phyloP scores from a whole-genome alignment of 2,797 vertebrate genomes.

The Schizopygopsis malacanthus region DNA sequence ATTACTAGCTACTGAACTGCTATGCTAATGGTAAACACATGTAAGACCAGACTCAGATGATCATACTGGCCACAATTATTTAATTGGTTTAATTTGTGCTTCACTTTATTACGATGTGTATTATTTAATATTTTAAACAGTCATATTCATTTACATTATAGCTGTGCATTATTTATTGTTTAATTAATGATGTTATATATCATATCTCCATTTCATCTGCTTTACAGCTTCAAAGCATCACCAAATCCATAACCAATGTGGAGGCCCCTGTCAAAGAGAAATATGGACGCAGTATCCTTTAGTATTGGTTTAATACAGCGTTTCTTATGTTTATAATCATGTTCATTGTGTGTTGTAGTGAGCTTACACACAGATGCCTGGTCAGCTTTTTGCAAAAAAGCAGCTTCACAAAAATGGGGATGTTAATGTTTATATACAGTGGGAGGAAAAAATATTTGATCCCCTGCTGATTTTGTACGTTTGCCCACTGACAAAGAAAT shows the following conservation, averaged over 20 bases:
- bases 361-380: background rate
- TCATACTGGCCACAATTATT: background rate
- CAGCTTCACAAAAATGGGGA: background rate
- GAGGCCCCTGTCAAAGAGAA: slow-evolving; percentile 94
- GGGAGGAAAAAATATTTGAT: too few species aligned
- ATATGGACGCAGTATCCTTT: slow-evolving; percentile 95
- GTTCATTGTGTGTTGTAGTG: background rate
- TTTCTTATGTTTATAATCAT: background rate
- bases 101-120: background rate
- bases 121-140: background rate
- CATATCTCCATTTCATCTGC: background rate
- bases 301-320: background rate
- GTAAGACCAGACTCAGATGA: background rate
- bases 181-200: slow-evolving; percentile 3
- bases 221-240: slow-evolving; percentile 89
- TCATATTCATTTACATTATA: background rate
- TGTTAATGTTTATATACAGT: too few species aligned
- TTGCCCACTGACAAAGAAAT: too few species aligned
- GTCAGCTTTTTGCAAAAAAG: background rate
- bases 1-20: background rate
- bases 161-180: background rate
- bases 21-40: background rate
- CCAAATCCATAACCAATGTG: slow-evolving; percentile 85
- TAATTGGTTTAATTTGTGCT: background rate
- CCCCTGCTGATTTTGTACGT: too few species aligned